Base-by-base conservation (phyloP, 2,113 vertebrate genomes). In the Ctenodactylus gundi region DNA sequence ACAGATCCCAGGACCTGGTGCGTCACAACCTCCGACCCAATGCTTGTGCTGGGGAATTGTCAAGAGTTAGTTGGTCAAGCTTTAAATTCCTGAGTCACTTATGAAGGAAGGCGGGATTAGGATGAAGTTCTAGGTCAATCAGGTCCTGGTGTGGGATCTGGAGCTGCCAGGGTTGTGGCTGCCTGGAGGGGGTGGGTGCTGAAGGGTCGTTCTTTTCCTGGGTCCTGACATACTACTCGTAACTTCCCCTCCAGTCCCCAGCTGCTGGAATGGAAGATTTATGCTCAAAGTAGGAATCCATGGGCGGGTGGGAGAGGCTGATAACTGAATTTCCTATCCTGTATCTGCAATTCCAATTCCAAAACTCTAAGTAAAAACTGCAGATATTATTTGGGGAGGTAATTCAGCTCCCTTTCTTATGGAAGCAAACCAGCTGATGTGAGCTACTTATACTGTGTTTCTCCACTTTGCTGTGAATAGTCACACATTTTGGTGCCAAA, bases 401-500 rank as follows among this genome's bases (percentile, higher is more conserved):
- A 41, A 58, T 93, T 89, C 84, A 85, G 46, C 57, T 8, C 27
- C 55, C 31, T 65, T n/a, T 90, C 70, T 70, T 18, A 2, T n/a
- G 49, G 49, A 44, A 23, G 65, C 41, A 76, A 58, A 27, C 64
- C 7, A 91, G 49, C 18, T 77, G 49, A 83, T n/a, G 17, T 4
- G 67, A 76, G 8, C 65, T 62, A n/a, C 68, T 95, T 83, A 81
- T 51, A 46, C 31, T 53, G 20, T 72, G 27, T 80, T 83, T 73
- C 55, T 72, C 65, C 55, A 15, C 58, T 11, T 77, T 46, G 57
- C 34, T 70, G 87, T 91, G 88, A 90, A 84, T 80, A 75, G 91
- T 92, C 92, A 67, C 84, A 76, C 27, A 34, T 65, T 89, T 95
- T 77, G 65, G 20, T 88, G 81, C 90, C 81, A 62, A 84, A 88